Conservation (phyloP, 2,113 vertebrate genomes). For the Halichoeres trimaculatus region DNA sequence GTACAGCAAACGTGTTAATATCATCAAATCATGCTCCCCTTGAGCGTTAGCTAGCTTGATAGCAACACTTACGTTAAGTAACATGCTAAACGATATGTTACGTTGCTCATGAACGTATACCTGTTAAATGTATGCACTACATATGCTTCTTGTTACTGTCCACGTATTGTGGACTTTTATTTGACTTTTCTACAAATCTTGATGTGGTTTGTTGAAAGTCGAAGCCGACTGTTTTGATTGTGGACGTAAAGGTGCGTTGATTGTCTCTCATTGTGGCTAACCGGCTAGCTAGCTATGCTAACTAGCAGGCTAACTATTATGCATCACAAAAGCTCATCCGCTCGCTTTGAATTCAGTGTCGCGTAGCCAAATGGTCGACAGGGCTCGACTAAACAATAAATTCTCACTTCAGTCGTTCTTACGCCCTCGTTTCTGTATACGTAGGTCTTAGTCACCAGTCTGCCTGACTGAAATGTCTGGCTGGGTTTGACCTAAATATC, state of each 20-base stretch:
- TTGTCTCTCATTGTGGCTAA: conserved; percentile 69
- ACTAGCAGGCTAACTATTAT: conserved; percentile 76
- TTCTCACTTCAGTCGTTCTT: conserved; percentile 7
- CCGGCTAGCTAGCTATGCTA: conserved; percentile 65
- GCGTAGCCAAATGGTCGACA: conserved; percentile 70
- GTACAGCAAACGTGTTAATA: not conserved
- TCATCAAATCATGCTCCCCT: conserved; percentile 30
- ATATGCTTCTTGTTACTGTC: not conserved
- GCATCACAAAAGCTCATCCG: conserved; percentile 80
- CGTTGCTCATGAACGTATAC: not conserved
- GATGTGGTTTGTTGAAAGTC: not conserved
- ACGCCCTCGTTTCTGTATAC: not conserved
- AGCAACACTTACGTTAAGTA: conserved; percentile 45
- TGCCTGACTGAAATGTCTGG: conserved; percentile 2
- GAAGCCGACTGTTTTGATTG: conserved; percentile 52
- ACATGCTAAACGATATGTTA: conserved; percentile 37
- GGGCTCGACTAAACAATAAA: conserved; percentile 64
- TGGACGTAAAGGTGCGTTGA: conserved; percentile 49
- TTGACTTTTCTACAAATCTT: rapidly evolving
- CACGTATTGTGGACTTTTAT: rapidly evolving
- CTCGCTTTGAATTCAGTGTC: conserved; percentile 56
- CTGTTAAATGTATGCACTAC: rapidly evolving
- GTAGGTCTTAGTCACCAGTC: not conserved
- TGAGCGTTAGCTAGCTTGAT: conserved; percentile 59
- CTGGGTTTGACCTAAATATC: conserved; percentile 65